Conservation (phyloP, 2,888 invertebrate genomes). For the Teleiodes luculella region DNA sequence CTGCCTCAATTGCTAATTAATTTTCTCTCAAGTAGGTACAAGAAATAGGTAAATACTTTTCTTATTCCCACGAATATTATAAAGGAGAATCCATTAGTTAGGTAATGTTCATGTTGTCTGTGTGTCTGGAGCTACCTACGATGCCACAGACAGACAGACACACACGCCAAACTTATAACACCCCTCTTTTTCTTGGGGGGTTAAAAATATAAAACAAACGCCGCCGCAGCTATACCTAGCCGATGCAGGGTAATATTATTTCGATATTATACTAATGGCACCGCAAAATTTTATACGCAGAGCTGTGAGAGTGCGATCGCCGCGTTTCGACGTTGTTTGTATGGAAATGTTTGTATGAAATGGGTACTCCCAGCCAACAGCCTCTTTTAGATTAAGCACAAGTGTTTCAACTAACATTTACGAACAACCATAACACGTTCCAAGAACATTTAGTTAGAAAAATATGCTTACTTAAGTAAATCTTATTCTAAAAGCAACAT, state of each 20-base stretch:
- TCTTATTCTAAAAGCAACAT: no score
- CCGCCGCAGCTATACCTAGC: background rate
- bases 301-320: background rate
- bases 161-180: no score
- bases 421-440: background rate
- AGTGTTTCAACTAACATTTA: background rate
- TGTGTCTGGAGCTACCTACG: no score
- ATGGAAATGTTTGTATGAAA: conserved; percentile 6
- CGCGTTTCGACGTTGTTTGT: conserved; percentile 8
- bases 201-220: no score
- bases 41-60: background rate
- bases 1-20: background rate
- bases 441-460: background rate
- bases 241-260: conserved; percentile 3
- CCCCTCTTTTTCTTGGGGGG: no score
- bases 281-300: conserved; percentile 5
- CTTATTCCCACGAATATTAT: no score
- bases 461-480: no score
- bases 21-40: background rate
- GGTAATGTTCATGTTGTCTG: no score
- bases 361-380: conserved; percentile 2
- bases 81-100: no score
- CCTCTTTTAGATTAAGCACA: conserved; percentile 4
- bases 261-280: conserved; percentile 8
- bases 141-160: no score